These are phyloP conservation scores for Merops nubicus DNA, from an alignment of 2,113 vertebrate species.

Conservation along the genomic window DNA sequence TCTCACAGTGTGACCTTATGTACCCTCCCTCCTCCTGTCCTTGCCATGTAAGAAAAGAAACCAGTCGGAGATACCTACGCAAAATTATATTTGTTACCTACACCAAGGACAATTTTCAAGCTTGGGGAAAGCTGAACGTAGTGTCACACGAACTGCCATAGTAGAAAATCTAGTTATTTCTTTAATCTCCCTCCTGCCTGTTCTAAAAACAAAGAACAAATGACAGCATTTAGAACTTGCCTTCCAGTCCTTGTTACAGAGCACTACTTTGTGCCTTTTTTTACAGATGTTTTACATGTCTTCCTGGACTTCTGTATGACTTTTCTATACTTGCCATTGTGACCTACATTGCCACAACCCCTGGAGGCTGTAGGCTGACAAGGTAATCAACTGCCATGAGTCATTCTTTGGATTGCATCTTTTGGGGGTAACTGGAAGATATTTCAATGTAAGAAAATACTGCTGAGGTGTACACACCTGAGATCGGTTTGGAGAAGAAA, in stretches of 20 bases:
- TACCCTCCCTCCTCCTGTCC: background rate
- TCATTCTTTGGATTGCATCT: background rate
- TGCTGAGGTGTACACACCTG: rapidly evolving
- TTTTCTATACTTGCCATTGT: no score
- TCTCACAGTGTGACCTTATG: background rate
- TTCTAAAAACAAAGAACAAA: constrained; percentile 1
- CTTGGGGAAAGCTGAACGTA: background rate
- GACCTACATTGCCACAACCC: no score
- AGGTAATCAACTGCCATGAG: background rate
- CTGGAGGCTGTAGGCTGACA: no score
- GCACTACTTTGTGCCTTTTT: no score
- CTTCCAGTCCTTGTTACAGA: no score
- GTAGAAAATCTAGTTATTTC: background rate
- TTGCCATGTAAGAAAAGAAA: background rate
- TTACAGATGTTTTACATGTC: no score
- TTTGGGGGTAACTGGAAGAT: background rate
- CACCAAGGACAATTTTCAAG: background rate
- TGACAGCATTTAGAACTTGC: no score
- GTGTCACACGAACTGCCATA: background rate
- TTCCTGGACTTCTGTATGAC: no score
- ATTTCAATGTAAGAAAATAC: background rate
- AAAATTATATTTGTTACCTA: background rate
- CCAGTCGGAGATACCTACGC: background rate
- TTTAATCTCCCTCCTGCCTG: background rate
- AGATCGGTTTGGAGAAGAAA: background rate